Conservation (phyloP, 2,113 vertebrate genomes). For the Beaufortia kweichowensis region DNA sequence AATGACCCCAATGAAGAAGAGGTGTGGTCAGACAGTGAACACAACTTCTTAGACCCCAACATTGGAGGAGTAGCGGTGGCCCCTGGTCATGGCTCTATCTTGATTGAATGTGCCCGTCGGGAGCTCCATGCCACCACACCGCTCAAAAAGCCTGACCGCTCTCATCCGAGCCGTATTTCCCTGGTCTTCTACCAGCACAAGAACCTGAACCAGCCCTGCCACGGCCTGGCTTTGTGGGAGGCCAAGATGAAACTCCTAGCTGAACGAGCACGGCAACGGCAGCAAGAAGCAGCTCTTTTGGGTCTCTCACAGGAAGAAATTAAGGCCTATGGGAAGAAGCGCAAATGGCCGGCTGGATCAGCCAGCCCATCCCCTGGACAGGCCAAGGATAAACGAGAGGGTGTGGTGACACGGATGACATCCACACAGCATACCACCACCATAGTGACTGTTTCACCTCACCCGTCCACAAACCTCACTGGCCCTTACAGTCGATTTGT, state of each 20-base stretch:
- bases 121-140: conserved; percentile 97
- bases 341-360: conserved; percentile 84
- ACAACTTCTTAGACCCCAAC: conserved; percentile 97
- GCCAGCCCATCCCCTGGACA: conserved; percentile 78
- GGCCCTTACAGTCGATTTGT: conserved; percentile 96
- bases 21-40: conserved; percentile 95
- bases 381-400: conserved; percentile 73
- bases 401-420: conserved; percentile 83
- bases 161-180: conserved; percentile 95
- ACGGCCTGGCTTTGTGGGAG: conserved; percentile 95
- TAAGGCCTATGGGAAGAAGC: conserved; percentile 90
- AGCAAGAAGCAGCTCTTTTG: conserved; percentile 89
- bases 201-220: conserved; percentile 96
- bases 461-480: conserved; percentile 95
- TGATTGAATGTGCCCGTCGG: conserved; percentile 92
- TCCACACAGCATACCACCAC: conserved; percentile 86
- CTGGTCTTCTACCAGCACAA: conserved; percentile 99
- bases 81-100: conserved; percentile 90
- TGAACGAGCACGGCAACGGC: conserved; percentile 83
- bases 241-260: conserved; percentile 97
- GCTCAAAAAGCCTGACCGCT: conserved; percentile 91
- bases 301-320: conserved; percentile 88
- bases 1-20: conserved; percentile 64
- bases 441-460: conserved; percentile 91
- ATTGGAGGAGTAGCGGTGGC: conserved; percentile 95